These are phyloP conservation scores for Hydractinia symbiolongicarpus DNA, from an alignment of 30 jellyfish, hydroid and myxozoan genomes.

Conservation along the genomic window DNA sequence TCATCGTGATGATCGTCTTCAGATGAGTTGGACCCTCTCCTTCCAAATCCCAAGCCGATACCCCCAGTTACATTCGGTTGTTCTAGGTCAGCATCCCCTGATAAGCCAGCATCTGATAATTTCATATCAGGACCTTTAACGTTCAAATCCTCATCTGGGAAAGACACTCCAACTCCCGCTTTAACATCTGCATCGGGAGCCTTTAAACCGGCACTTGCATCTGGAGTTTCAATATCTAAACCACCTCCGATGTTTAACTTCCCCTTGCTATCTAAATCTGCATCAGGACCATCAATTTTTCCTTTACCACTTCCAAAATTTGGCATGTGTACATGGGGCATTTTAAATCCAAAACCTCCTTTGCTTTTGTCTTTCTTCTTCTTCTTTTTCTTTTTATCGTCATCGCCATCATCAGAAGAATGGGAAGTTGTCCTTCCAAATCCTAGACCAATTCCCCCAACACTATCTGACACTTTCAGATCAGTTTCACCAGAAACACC, in stretches of 20 bases:
- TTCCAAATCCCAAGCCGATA: conserved; percentile 7
- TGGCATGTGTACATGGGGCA: conserved; percentile 11
- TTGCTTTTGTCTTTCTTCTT: conserved; percentile 8
- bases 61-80: conserved; percentile 20
- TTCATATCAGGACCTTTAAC: conserved; percentile 33
- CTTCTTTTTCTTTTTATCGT: not conserved
- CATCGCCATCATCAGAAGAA: conserved; percentile 17
- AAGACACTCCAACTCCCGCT: conserved; percentile 22
- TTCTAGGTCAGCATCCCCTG: conserved; percentile 23
- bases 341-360: conserved; percentile 32
- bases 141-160: conserved; percentile 15
- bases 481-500: not conserved
- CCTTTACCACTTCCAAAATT: conserved; percentile 18
- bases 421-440: conserved; percentile 3
- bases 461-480: not conserved
- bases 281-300: conserved; percentile 31
- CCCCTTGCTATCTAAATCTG: conserved; percentile 14
- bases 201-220: not conserved
- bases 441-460: not conserved
- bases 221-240: not conserved
- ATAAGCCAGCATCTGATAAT: not conserved
- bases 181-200: conserved; percentile 26
- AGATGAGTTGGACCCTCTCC: not conserved
- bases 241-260: not conserved
- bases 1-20: not conserved